Conservation (phyloP, 1,140 invertebrate genomes). For the Meloidogyne floridensis region DNA sequence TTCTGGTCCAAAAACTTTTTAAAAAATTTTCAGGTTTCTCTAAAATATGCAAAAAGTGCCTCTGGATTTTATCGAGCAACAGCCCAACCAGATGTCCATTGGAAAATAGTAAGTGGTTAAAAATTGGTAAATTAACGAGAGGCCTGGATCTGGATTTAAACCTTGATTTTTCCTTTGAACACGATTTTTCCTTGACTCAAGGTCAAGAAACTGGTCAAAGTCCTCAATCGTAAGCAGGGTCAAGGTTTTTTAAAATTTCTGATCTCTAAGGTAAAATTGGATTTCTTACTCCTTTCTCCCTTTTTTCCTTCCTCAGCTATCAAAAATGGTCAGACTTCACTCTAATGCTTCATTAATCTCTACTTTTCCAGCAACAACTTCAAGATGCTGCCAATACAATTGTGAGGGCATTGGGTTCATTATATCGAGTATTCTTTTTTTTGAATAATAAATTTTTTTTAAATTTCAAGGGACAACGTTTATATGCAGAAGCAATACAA, state of each 20-base stretch:
- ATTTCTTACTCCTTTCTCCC: no score
- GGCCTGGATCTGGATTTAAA: no score
- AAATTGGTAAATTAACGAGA: no score
- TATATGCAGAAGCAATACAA: not conserved
- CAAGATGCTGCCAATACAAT: conserved; percentile 39
- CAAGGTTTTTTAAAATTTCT: no score
- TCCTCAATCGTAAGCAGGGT: no score
- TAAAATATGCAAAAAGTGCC: conserved; percentile 42
- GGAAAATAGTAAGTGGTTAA: conserved; percentile 30
- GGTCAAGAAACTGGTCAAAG: no score
- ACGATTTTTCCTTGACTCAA: no score
- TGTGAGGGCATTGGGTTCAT: conserved; percentile 38
- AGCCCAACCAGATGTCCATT: conserved; percentile 41
- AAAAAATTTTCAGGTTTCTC: conserved; percentile 8
- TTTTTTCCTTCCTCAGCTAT: no score
- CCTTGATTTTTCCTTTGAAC: no score
- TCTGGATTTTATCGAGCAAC: conserved; percentile 40
- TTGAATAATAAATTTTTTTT: not conserved
- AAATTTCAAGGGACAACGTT: conserved; percentile 29
- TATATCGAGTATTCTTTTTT: conserved; percentile 2
- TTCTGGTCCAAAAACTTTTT: not conserved
- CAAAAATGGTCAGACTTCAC: not conserved
- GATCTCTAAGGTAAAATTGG: no score
- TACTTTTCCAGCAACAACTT: conserved; percentile 35
- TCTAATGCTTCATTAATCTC: not conserved